A percentile compares a stretch with the other conserved stretches of the same genome.
Conservation (phyloP, 2,888 invertebrate genomes). For the Cheilosia scutellata region DNA sequence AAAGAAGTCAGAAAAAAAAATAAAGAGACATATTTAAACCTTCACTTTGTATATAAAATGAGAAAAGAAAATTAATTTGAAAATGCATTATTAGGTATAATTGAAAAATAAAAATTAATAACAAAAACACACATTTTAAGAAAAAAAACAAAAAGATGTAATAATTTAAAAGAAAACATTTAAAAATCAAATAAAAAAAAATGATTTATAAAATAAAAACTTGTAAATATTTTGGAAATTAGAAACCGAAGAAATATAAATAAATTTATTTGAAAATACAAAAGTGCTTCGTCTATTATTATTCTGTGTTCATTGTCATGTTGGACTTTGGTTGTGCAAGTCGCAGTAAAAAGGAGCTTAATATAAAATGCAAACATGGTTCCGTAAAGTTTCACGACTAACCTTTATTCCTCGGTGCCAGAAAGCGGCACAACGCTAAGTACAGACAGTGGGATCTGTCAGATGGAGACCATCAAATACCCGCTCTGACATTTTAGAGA, state of each 20-base stretch:
- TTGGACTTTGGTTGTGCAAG: too few relatives aligned
- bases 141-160: slow-evolving; percentile 48
- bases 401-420: too few relatives aligned
- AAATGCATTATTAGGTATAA: slow-evolving; percentile 15
- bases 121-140: slow-evolving; percentile 20
- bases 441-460: too few relatives aligned
- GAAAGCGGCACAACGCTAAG: too few relatives aligned
- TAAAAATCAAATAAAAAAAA: slow-evolving; percentile 11
- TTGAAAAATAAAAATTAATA: slow-evolving; percentile 9
- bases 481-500: too few relatives aligned
- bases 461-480: too few relatives aligned
- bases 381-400: too few relatives aligned
- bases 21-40: slow-evolving; percentile 33
- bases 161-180: slow-evolving; percentile 39
- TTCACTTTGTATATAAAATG: slow-evolving; percentile 60
- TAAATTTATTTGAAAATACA: slow-evolving; percentile 69
- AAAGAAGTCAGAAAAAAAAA: slow-evolving; percentile 27
- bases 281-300: not conserved
- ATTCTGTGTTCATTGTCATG: too few relatives aligned
- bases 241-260: slow-evolving; percentile 67
- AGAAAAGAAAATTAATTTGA: slow-evolving; percentile 27
- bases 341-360: too few relatives aligned
- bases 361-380: too few relatives aligned
- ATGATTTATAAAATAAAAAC: slow-evolving; percentile 36
- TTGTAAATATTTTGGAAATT: slow-evolving; percentile 75